These are phyloP conservation scores for Harpalus rubripes DNA, from an alignment of 2,888 invertebrate species.

Conservation along the genomic window DNA sequence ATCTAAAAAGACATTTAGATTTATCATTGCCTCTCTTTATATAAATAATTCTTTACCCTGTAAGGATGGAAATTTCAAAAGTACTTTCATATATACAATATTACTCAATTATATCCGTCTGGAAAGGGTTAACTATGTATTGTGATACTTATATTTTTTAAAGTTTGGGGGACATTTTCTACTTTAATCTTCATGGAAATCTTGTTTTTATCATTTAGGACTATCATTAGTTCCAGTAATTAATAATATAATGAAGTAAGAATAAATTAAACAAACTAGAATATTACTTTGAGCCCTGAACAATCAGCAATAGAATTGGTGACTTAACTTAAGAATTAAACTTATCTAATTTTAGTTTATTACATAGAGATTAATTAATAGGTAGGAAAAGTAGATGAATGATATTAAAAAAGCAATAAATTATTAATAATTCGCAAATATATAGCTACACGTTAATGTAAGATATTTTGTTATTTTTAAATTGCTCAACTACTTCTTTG, in stretches of 20 bases:
- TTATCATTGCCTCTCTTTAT: conserved; percentile 16
- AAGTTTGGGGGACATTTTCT: conserved; percentile 6
- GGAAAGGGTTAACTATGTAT: neutral
- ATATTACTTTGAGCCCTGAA: conserved; percentile 15
- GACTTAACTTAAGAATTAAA: conserved; percentile 37
- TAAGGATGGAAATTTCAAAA: neutral
- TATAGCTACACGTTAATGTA: conserved; percentile 11
- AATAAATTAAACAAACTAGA: conserved; percentile 16
- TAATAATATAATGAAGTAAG: conserved; percentile 17
- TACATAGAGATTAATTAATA: conserved; percentile 23
- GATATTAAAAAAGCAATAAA: conserved; percentile 24
- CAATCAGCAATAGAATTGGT: conserved; percentile 37
- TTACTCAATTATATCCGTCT: neutral
- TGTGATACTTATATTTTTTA: conserved; percentile 29
- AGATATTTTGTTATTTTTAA: neutral
- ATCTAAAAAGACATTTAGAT: conserved; percentile 39
- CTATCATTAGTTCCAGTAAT: neutral
- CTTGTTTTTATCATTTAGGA: neutral
- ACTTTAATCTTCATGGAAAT: neutral
- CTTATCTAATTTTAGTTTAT: conserved; percentile 42
- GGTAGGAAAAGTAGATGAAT: conserved; percentile 38
- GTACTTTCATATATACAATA: neutral
- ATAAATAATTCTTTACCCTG: neutral
- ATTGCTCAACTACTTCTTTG: conserved; percentile 44
- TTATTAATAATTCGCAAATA: conserved; percentile 33